phyloP scores from a whole-genome alignment of 2,888 invertebrate genomes.

The Acronicta aceris region DNA sequence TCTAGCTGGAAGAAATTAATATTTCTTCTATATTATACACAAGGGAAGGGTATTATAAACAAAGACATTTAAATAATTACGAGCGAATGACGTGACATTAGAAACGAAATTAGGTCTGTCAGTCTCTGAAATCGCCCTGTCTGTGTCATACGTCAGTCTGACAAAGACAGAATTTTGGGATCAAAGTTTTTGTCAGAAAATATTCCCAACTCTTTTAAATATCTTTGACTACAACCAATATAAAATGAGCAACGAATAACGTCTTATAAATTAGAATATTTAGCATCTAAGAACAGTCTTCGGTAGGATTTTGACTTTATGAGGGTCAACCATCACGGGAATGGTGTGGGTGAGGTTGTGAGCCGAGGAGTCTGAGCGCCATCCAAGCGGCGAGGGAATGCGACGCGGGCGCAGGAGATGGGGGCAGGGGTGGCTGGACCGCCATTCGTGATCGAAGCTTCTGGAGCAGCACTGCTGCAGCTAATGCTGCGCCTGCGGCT shows the following conservation, averaged over 20 bases:
- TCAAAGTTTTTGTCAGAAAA: no score
- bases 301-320: slow-evolving; percentile 49
- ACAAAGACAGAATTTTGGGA: no score
- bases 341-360: slow-evolving; percentile 77
- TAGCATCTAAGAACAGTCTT: slow-evolving; percentile 67
- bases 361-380: slow-evolving; percentile 91
- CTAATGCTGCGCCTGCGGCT: slow-evolving; percentile 95
- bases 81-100: no score
- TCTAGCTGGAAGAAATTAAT: slow-evolving; percentile 49
- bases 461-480: slow-evolving; percentile 95
- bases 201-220: no score
- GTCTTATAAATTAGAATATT: slow-evolving; percentile 43
- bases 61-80: no score
- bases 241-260: slow-evolving; percentile 31
- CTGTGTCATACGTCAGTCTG: no score
- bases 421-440: slow-evolving; percentile 83
- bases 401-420: slow-evolving; percentile 87
- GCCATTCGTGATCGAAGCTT: slow-evolving; percentile 93
- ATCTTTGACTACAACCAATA: slow-evolving; percentile 10
- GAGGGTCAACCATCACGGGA: slow-evolving; percentile 74
- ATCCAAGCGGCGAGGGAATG: slow-evolving; percentile 93
- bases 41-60: slow-evolving; percentile 14
- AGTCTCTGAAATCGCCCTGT: no score
- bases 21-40: slow-evolving; percentile 53
- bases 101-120: no score